Evolutionary conservation across 2,113 vertebrate species (phyloP).

Genomic region (Catagonus wagneri): DNA sequence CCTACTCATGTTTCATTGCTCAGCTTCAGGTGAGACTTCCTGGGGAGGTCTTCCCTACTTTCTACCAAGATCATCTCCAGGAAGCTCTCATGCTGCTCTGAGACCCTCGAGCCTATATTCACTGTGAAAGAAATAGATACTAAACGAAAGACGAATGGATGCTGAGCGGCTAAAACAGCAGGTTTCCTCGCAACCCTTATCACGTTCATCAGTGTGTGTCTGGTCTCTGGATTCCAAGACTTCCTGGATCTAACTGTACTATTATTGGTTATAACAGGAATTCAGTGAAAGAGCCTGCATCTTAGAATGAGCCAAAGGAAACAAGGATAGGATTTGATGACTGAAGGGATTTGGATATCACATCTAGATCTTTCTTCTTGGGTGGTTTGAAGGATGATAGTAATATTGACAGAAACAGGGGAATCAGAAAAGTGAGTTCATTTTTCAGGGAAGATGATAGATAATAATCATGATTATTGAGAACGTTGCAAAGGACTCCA

Average conservation of each 20-base stretch:
- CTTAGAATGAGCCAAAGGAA: constrained; percentile 10
- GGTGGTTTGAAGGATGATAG: not conserved
- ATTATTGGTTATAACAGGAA: not conserved
- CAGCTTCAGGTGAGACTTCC: constrained; percentile 2
- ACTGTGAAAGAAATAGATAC: not conserved
- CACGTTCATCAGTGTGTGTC: not conserved
- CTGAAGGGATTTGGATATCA: not conserved
- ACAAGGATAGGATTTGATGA: not conserved
- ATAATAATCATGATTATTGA: constrained; percentile 50
- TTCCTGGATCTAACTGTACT: not conserved
- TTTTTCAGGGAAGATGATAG: constrained; percentile 2
- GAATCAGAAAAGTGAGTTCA: constrained; percentile 9
- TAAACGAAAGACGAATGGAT: not conserved
- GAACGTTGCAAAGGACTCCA: constrained; percentile 17
- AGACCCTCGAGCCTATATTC: not conserved
- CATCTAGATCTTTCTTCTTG: not conserved
- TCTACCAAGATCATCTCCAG: not conserved
- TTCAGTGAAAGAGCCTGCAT: not conserved
- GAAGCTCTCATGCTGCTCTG: not conserved
- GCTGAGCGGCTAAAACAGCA: not conserved
- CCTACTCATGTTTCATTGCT: not conserved
- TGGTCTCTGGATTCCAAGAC: not conserved
- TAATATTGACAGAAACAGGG: not conserved
- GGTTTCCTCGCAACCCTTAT: not conserved
- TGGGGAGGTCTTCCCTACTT: not conserved